Evolutionary conservation across 2,113 vertebrate genomes (phyloP).

Genomic region (Spilogale gracilis): DNA sequence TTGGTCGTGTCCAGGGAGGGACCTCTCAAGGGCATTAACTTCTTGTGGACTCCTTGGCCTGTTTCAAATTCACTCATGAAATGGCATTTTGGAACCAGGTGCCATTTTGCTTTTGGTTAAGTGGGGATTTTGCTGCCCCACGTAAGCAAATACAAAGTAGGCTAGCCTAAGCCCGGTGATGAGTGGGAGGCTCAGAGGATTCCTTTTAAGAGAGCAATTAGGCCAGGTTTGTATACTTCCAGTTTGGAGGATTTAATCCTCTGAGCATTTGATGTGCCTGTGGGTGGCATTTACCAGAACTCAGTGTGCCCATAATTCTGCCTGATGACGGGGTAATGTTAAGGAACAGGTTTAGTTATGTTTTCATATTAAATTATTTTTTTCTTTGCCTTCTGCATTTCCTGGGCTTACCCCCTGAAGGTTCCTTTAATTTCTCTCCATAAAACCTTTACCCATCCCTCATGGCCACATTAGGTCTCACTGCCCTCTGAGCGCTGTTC

Average conservation of each 20-base stretch:
- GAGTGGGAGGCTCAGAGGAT: neutral
- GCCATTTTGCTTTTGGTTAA: neutral
- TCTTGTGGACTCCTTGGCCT: constrained; percentile 1
- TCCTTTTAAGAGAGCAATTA: neutral
- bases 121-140: neutral
- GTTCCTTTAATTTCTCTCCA: neutral
- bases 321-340: neutral
- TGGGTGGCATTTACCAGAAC: neutral
- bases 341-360: neutral
- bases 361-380: neutral
- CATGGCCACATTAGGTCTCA: neutral
- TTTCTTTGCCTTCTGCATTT: neutral
- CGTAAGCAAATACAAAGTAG: neutral
- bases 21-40: neutral
- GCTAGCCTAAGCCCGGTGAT: neutral
- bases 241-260: neutral
- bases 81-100: neutral
- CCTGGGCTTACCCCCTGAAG: neutral
- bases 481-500: neutral
- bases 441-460: neutral
- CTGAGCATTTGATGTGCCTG: neutral
- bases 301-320: neutral
- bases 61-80: neutral
- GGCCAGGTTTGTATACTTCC: neutral
- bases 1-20: neutral